Conservation (phyloP, 2,888 invertebrate genomes). For the Eupithecia vulgata region DNA sequence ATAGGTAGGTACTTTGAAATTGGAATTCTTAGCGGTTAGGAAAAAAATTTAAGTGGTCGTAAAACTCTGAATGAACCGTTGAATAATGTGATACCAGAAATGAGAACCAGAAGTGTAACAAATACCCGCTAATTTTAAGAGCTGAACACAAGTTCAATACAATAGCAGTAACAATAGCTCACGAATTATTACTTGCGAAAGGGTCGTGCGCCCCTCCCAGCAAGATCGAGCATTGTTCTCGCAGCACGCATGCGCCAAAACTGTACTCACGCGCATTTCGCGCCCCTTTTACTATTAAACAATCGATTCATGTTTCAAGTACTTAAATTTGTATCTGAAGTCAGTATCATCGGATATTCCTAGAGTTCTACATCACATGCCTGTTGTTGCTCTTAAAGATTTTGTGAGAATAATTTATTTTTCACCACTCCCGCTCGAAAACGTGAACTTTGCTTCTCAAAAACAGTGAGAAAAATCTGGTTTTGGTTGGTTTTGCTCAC, state of each 20-base stretch:
- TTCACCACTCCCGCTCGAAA: too few species aligned
- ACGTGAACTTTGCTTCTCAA: too few species aligned
- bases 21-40: slow-evolving; percentile 12
- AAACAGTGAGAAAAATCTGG: too few species aligned
- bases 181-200: slow-evolving; percentile 58
- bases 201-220: slow-evolving; percentile 60
- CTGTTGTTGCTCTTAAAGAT: background rate
- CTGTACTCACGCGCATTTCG: slow-evolving; percentile 50
- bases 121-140: slow-evolving; percentile 43
- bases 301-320: slow-evolving; percentile 41
- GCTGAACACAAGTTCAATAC: slow-evolving; percentile 45
- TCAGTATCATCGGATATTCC: slow-evolving; percentile 9
- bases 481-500: too few species aligned
- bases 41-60: slow-evolving; percentile 14
- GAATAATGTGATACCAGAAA: slow-evolving; percentile 26
- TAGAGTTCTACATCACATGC: slow-evolving; percentile 2
- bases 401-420: background rate
- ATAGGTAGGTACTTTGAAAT: slow-evolving; percentile 14
- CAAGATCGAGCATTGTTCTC: slow-evolving; percentile 56
- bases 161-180: slow-evolving; percentile 50
- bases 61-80: slow-evolving; percentile 15
- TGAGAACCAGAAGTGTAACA: slow-evolving; percentile 31
- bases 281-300: slow-evolving; percentile 43
- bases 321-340: slow-evolving; percentile 34
- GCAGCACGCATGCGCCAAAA: slow-evolving; percentile 53